Evolutionary conservation across 2,888 invertebrate species (phyloP).

Genomic region (Falcaria lacertinaria): DNA sequence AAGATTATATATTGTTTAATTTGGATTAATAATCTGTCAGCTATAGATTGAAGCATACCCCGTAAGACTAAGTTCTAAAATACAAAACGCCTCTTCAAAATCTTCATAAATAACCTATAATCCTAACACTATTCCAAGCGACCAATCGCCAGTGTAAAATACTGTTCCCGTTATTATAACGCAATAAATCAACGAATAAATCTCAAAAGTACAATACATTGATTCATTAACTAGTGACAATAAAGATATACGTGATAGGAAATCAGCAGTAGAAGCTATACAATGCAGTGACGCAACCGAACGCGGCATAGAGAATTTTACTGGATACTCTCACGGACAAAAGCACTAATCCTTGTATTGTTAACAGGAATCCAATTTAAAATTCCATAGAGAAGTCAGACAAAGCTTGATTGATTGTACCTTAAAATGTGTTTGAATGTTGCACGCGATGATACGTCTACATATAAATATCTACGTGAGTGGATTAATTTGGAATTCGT

Average conservation of each 20-base stretch:
- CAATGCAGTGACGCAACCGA: slow-evolving; percentile 10
- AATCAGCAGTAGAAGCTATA: slow-evolving; percentile 21
- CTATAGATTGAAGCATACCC: slow-evolving; percentile 26
- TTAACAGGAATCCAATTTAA: slow-evolving; percentile 75
- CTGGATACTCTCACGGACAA: slow-evolving; percentile 48
- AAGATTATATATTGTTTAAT: slow-evolving; percentile 27
- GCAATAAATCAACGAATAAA: slow-evolving; percentile 7
- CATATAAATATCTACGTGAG: slow-evolving; percentile 21
- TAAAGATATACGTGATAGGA: neutral
- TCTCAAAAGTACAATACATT: slow-evolving; percentile 23
- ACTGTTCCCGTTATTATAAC: slow-evolving; percentile 29
- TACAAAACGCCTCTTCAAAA: slow-evolving; percentile 49
- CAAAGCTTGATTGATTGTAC: slow-evolving; percentile 74
- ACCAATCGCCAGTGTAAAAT: slow-evolving; percentile 54
- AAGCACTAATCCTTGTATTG: slow-evolving; percentile 72
- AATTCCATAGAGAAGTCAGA: slow-evolving; percentile 63
- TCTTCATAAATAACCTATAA: slow-evolving; percentile 63
- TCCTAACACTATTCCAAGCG: slow-evolving; percentile 51
- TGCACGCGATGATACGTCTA: slow-evolving; percentile 32
- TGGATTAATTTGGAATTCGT: slow-evolving; percentile 3
- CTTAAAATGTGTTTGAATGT: slow-evolving; percentile 51
- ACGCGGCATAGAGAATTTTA: slow-evolving; percentile 10
- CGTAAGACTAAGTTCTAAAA: slow-evolving; percentile 20
- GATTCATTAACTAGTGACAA: slow-evolving; percentile 9
- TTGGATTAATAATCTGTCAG: slow-evolving; percentile 34